Evolutionary conservation across 1,140 invertebrate genomes (phyloP), one percentile per base, ranked within the genome.

Genomic region (Hestina assimilis): DNA sequence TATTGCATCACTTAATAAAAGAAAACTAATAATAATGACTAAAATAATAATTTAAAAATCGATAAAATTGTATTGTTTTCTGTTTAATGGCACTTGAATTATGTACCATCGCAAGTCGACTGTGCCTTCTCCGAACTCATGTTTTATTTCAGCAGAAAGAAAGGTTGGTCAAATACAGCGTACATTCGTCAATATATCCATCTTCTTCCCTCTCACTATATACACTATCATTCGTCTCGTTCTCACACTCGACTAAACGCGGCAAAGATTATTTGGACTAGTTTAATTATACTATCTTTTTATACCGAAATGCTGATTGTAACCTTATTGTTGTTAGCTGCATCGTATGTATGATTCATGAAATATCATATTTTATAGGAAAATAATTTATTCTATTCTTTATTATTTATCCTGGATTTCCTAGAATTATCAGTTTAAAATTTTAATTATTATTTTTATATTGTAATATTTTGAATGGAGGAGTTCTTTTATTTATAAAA

Each of bases 121-220:
- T 62, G 41, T 35, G 64, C 40, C 64, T 57, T 64, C 54, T 58
- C 47, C 43, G 65, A 66, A 59, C 73, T 77, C 79, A 81, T 83
- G 72, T 78, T 80, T 78, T 80, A 83, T 82, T 83, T 73, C 67
- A 80, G 66, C 70, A 38, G 63, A 85, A 79, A 82, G 78, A 82
- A 80, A 79, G 77, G 65, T 77, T 86, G 72, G 71, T 77, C 74
- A 76, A 77, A 85, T 72, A 72, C 60, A 52, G 54, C 58, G 55
- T 61, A 54, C 54, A 56, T 45, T 61, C 65, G 68, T 69, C 65
- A 57, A 69, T 70, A 75, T 59, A 33, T 60, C 19, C 46, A 38
- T 17, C 59, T 69, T 66, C 63, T 47, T 61, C 61, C 14, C 38
- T 38, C 50, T 29, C 33, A 15, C 35, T 11, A 11, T 5, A 23